phyloP scores from a whole-genome alignment of 2,888 invertebrate genomes.

The Clistopyga incitator region DNA sequence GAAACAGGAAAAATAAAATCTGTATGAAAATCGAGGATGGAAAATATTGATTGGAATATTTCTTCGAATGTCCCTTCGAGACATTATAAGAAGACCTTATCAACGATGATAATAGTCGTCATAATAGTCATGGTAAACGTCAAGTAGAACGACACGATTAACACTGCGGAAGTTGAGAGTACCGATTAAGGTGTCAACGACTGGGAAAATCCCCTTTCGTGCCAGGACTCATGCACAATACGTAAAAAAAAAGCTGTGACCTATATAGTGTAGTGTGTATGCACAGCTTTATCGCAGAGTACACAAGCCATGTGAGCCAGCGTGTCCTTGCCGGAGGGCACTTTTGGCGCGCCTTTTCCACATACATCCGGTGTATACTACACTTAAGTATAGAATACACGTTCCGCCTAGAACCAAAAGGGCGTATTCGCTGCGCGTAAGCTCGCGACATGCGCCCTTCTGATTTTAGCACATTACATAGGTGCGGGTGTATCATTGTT shows the following conservation, averaged over 20 bases:
- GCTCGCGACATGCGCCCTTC: background rate
- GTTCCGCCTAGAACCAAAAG: background rate
- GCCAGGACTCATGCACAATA: background rate
- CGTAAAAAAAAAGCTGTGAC: background rate
- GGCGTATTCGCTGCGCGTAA: background rate
- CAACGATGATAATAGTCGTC: background rate
- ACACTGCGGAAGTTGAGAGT: background rate
- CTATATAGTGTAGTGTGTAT: constrained; percentile 4
- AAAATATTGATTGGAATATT: too few relatives aligned
- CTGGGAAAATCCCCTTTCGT: constrained; percentile 3
- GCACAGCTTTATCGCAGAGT: constrained; percentile 15
- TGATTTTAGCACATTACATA: background rate
- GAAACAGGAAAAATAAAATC: too few relatives aligned
- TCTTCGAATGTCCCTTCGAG: background rate
- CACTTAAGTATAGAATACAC: background rate
- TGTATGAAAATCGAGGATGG: too few relatives aligned
- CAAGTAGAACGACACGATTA: background rate
- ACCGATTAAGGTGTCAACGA: constrained; percentile 17
- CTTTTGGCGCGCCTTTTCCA: constrained; percentile 50
- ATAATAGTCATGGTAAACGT: background rate
- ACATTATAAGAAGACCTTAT: background rate
- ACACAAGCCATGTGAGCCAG: constrained; percentile 3
- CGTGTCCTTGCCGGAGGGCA: constrained; percentile 24
- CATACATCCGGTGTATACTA: constrained; percentile 15
- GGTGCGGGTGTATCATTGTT: background rate